Percentiles rank a stretch among this genome's conserved stretches.
Conservation (phyloP, 2,797 vertebrate genomes). For the Cyclopterus lumpus region DNA sequence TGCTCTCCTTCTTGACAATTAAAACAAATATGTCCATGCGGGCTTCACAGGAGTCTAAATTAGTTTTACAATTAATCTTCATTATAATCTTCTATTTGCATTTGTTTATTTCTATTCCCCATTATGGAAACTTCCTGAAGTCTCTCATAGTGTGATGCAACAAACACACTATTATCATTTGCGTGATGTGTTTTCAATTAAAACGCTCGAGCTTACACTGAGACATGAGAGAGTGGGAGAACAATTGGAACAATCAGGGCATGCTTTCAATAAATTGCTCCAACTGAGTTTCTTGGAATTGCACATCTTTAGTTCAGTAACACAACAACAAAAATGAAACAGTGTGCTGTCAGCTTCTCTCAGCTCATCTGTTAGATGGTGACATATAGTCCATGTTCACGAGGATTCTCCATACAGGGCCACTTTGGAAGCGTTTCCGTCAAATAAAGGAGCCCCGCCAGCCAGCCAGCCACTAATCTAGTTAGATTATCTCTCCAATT, state of each 20-base stretch:
- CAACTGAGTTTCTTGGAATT: slow-evolving; percentile 4
- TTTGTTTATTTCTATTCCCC: background rate
- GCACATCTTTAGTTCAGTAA: slow-evolving; percentile 1
- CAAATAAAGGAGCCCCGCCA: slow-evolving; percentile 41
- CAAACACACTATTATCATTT: background rate
- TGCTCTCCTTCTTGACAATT: background rate
- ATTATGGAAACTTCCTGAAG: background rate
- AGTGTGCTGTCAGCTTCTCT: background rate
- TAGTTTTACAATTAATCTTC: background rate
- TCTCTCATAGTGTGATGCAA: background rate
- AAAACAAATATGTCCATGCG: slow-evolving; percentile 1
- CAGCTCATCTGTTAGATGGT: background rate
- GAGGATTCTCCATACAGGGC: background rate
- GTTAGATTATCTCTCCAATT: slow-evolving; percentile 57
- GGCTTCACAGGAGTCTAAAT: background rate
- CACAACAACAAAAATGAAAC: slow-evolving; percentile 5
- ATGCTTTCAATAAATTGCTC: background rate
- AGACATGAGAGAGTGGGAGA: slow-evolving; percentile 6
- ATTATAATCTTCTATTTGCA: background rate
- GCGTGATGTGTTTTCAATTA: slow-evolving; percentile 18
- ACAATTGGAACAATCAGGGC: background rate
- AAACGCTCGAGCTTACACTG: slow-evolving; percentile 7
- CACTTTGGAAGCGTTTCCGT: slow-evolving; percentile 36
- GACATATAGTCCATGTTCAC: slow-evolving; percentile 1
- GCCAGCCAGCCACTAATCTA: slow-evolving; percentile 49